These are phyloP conservation scores for Heloderma charlesbogerti DNA, from an alignment of 2,113 vertebrate species.

Conservation along the genomic window DNA sequence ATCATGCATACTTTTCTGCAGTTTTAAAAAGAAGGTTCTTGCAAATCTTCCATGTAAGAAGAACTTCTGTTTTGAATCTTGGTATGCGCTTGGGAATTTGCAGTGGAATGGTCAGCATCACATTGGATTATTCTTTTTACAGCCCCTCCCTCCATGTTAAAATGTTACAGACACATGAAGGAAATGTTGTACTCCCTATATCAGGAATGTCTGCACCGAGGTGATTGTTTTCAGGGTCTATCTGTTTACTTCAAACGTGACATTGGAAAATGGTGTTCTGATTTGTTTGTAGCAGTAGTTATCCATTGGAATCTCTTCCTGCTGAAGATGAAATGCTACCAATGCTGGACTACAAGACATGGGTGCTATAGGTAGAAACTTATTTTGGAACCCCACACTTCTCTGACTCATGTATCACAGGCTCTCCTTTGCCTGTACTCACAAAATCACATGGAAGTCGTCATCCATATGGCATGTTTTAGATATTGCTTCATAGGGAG, in stretches of 20 bases:
- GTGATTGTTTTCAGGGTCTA: not conserved
- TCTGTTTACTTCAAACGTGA: not conserved
- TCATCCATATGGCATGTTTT: not conserved
- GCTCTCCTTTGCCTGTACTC: not conserved
- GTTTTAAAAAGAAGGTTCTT: conserved; percentile 36
- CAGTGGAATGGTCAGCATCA: not conserved
- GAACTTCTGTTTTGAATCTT: conserved; percentile 8
- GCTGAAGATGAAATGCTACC: not conserved
- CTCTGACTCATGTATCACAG: not conserved
- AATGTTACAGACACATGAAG: not conserved
- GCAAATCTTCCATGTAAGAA: conserved; percentile 33
- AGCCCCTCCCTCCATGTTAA: not conserved
- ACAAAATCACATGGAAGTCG: not conserved
- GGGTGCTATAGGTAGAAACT: not conserved
- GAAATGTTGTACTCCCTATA: not conserved
- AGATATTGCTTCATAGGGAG: not conserved
- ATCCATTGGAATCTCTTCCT: not conserved
- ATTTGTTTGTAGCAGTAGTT: conserved; percentile 34
- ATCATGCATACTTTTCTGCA: conserved; percentile 26
- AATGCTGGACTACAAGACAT: not conserved
- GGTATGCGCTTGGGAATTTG: not conserved
- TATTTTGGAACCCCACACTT: not conserved
- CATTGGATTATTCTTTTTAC: not conserved
- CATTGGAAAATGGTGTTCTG: not conserved
- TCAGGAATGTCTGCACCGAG: not conserved